Percentiles rank a stretch among this genome's conserved stretches.
phyloP scores from a whole-genome alignment of 2,113 vertebrate genomes.

The Vulpes lagopus region DNA sequence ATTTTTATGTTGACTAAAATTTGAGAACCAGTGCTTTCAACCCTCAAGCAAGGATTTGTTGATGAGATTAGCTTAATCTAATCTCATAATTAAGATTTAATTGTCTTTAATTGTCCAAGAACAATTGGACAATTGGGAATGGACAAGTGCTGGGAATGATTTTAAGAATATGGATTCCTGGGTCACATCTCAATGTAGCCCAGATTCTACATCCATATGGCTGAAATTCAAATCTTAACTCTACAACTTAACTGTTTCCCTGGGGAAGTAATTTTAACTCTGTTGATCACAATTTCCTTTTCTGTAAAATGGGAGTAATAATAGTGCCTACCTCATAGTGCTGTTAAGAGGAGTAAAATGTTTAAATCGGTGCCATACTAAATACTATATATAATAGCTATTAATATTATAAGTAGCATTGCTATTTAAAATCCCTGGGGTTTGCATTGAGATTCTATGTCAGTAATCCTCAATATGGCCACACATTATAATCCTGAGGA shows the following conservation, averaged over 20 bases:
- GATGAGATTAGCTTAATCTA: not conserved
- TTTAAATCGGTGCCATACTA: not conserved
- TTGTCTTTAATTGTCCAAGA: too few species aligned
- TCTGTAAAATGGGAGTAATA: not conserved
- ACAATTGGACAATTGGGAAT: too few species aligned
- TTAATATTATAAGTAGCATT: not conserved
- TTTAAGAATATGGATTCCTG: not conserved
- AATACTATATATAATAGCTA: not conserved
- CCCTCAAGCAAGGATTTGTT: not conserved
- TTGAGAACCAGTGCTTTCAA: not conserved
- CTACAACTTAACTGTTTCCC: not conserved
- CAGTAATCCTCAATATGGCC: not conserved
- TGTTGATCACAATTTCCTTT: not conserved
- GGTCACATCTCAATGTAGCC: not conserved
- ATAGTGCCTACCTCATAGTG: not conserved
- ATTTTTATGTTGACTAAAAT: conserved; percentile 43
- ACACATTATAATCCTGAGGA: not conserved
- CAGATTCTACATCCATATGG: not conserved
- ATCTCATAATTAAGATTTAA: too few species aligned
- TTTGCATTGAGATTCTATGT: not conserved
- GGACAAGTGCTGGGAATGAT: not conserved
- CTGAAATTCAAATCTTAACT: not conserved
- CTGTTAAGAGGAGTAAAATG: not conserved
- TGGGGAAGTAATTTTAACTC: not conserved
- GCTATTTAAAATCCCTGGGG: not conserved